A percentile compares a stretch with the other conserved stretches of the same genome.
phyloP scores from a whole-genome alignment of 2,888 invertebrate genomes.

The Azorinus chamasolen region DNA sequence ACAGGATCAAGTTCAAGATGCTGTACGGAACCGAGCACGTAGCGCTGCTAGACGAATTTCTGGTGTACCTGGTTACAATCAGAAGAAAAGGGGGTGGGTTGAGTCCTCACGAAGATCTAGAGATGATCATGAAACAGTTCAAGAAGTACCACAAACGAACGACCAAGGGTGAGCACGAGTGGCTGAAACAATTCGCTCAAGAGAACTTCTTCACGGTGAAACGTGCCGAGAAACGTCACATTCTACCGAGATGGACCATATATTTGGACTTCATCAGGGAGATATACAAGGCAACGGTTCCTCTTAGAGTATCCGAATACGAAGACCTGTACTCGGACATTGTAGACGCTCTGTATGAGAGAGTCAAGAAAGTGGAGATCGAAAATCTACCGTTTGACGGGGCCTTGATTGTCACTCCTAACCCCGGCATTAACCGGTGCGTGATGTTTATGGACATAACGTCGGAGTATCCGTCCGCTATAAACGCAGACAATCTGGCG shows the following conservation, averaged over 20 bases:
- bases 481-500: too few relatives aligned
- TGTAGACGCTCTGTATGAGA: not conserved
- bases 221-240: not conserved
- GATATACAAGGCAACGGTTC: not conserved
- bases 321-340: not conserved
- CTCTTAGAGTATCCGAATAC: not conserved
- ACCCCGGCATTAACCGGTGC: not conserved
- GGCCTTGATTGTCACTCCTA: conserved; percentile 1
- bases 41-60: not conserved
- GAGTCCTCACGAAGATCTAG: not conserved
- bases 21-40: not conserved
- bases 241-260: not conserved
- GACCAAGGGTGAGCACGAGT: not conserved
- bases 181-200: not conserved
- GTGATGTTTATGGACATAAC: not conserved
- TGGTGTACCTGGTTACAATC: not conserved
- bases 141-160: not conserved
- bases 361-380: not conserved
- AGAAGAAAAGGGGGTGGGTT: not conserved
- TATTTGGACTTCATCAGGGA: not conserved
- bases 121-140: not conserved
- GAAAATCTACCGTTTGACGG: not conserved
- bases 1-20: not conserved
- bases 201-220: not conserved
- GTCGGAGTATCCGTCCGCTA: too few relatives aligned